Conservation (phyloP, 1,140 invertebrate species). For the Drosophila serrata region DNA sequence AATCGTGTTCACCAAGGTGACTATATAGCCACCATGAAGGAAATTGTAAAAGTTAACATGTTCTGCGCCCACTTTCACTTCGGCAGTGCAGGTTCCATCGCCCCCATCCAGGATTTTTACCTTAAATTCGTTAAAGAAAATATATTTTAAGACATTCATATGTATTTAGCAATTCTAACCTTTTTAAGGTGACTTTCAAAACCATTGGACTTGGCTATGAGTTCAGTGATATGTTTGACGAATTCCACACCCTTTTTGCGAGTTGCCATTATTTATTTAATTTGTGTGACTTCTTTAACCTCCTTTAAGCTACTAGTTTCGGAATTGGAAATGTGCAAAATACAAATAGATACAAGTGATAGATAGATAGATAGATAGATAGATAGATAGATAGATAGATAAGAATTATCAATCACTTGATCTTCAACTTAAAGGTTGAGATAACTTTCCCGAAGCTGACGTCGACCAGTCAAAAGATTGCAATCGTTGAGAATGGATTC, state of each 20-base stretch:
- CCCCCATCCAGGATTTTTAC: constrained; percentile 89
- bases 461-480: neutral
- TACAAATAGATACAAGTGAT: neutral
- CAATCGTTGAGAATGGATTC: neutral
- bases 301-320: neutral
- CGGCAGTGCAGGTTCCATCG: constrained; percentile 89
- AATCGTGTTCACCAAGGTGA: constrained; percentile 92
- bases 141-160: neutral
- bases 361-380: neutral
- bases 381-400: neutral
- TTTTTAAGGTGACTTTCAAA: constrained; percentile 73
- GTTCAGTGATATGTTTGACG: constrained; percentile 72
- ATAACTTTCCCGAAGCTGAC: neutral
- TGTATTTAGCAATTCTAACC: constrained; percentile 21
- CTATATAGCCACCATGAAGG: constrained; percentile 94
- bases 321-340: neutral
- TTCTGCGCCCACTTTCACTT: constrained; percentile 91
- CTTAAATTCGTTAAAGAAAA: constrained; percentile 81
- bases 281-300: constrained; percentile 19
- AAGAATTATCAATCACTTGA: constrained; percentile 2
- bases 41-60: constrained; percentile 91
- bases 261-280: constrained; percentile 58
- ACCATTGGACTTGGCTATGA: constrained; percentile 68
- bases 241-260: constrained; percentile 71
- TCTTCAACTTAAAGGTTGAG: neutral